Conservation (phyloP, 2,888 invertebrate genomes). For the Dicycla oo region DNA sequence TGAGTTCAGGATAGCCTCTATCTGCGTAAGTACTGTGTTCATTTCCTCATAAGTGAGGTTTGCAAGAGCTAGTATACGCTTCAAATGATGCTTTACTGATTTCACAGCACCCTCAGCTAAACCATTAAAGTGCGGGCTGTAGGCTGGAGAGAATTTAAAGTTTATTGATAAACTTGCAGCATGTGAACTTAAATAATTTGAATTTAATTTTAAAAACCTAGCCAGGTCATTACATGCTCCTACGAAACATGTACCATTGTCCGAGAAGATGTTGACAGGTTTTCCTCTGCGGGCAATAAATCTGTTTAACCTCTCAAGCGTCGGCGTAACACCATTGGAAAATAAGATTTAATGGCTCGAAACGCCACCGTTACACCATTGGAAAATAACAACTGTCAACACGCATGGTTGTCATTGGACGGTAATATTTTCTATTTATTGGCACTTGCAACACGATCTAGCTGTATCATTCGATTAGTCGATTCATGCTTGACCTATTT, state of each 20-base stretch:
- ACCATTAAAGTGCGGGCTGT: background rate
- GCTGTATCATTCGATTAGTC: too few species aligned
- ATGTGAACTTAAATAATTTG: background rate
- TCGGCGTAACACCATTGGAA: too few species aligned
- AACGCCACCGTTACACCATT: too few species aligned
- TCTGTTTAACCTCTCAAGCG: too few species aligned
- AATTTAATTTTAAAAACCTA: constrained; percentile 13
- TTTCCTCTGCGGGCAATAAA: constrained; percentile 34
- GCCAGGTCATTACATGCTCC: constrained; percentile 23
- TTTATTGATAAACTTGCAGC: constrained; percentile 13
- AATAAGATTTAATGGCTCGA: too few species aligned
- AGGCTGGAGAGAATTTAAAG: constrained; percentile 15
- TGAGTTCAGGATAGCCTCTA: constrained; percentile 40
- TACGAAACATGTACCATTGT: constrained; percentile 34
- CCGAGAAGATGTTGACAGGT: constrained; percentile 25
- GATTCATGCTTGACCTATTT: too few species aligned
- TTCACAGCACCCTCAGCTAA: background rate
- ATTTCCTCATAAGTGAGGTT: constrained; percentile 55
- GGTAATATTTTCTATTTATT: too few species aligned
- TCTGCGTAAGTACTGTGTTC: constrained; percentile 48
- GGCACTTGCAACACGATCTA: too few species aligned
- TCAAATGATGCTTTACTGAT: background rate
- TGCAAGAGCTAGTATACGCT: constrained; percentile 23
- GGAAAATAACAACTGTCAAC: too few species aligned
- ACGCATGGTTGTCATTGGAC: too few species aligned